phyloP scores from a whole-genome alignment of 1,140 invertebrate genomes.

The Neocloeon triangulifer region DNA sequence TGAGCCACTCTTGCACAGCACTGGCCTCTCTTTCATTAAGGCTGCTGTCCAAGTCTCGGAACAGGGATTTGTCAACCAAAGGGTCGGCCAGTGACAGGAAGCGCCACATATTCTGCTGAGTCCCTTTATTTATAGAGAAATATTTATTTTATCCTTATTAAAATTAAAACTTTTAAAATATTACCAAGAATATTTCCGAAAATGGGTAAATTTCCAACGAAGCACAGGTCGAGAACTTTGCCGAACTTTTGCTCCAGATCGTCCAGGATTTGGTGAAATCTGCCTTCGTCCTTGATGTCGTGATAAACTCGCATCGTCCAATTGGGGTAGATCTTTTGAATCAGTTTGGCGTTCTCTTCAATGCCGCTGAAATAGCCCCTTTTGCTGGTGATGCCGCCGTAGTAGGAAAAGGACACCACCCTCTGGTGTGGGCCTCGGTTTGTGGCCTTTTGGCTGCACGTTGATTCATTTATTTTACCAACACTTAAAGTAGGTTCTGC shows the following conservation, averaged over 20 bases:
- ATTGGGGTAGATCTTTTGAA: constrained; percentile 7
- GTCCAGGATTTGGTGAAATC: too few relatives aligned
- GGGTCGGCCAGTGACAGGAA: constrained; percentile 10
- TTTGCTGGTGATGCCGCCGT: neutral
- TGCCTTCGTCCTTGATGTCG: too few relatives aligned
- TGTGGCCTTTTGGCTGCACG: neutral
- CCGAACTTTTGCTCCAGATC: too few relatives aligned
- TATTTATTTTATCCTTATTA: neutral
- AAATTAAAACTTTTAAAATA: neutral
- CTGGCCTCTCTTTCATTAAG: constrained; percentile 8
- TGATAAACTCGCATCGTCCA: constrained; percentile 10
- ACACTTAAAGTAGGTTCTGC: too few relatives aligned
- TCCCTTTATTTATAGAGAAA: neutral
- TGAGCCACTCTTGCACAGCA: constrained; percentile 11
- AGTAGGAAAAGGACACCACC: constrained; percentile 1
- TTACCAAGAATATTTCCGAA: constrained; percentile 1
- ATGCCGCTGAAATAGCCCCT: constrained; percentile 3
- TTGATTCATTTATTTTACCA: too few relatives aligned
- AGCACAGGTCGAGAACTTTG: constrained; percentile 7
- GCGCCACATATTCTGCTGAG: constrained; percentile 9
- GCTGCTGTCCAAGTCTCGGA: constrained; percentile 10
- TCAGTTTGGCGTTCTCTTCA: constrained; percentile 2
- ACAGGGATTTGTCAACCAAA: constrained; percentile 9
- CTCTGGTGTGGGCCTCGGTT: neutral
- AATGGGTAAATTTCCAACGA: constrained; percentile 1